Conservation (phyloP, 2,113 vertebrate species). For the Phylloscopus trochiloides region DNA sequence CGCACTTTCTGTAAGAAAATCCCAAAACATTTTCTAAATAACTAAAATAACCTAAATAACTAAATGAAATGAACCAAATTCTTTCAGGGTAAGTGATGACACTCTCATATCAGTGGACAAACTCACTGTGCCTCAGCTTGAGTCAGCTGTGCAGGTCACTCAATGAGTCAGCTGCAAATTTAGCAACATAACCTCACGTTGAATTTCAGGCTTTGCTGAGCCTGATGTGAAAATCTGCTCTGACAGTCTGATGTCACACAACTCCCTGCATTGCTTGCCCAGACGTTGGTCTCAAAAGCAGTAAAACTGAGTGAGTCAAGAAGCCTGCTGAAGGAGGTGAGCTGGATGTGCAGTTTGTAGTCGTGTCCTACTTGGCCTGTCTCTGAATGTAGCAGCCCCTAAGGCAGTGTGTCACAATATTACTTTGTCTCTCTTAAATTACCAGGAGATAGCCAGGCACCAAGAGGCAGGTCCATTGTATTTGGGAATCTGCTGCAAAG, state of each 20-base stretch:
- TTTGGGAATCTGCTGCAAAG: background rate
- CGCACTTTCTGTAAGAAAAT: background rate
- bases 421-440: background rate
- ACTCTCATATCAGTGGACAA: background rate
- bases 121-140: background rate
- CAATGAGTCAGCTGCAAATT: background rate
- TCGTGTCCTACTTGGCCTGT: background rate
- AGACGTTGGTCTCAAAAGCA: background rate
- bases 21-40: background rate
- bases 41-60: background rate
- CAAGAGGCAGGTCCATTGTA: background rate
- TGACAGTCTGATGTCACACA: background rate
- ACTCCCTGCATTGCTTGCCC: background rate
- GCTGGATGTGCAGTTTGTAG: background rate
- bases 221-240: background rate
- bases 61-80: background rate
- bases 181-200: background rate
- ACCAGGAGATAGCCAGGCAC: background rate
- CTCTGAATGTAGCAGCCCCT: background rate
- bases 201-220: background rate
- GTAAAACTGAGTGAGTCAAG: background rate
- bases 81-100: background rate
- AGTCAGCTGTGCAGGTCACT: background rate
- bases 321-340: background rate
- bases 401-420: background rate